Percentiles rank a stretch among this genome's conserved stretches.
Conservation (phyloP, 2,888 invertebrate species). For the Ctena decussata region DNA sequence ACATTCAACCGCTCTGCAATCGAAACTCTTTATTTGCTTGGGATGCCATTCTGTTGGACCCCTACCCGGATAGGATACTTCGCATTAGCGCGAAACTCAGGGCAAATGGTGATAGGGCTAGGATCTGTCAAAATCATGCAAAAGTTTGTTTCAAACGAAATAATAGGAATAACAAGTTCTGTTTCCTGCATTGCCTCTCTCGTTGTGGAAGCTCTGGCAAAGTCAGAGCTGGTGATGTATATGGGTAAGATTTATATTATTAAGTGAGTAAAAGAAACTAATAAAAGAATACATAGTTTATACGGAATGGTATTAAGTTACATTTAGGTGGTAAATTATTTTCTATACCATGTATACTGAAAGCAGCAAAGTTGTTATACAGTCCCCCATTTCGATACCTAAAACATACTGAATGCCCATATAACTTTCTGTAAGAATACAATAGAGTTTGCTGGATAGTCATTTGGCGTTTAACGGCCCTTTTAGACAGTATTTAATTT, state of each 20-base stretch:
- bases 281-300: too few species aligned
- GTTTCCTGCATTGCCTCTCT: constrained; percentile 19
- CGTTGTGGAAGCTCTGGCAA: constrained; percentile 35
- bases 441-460: too few species aligned
- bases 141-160: constrained; percentile 36
- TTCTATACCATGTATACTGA: too few species aligned
- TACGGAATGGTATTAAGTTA: too few species aligned
- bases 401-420: too few species aligned
- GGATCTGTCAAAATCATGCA: constrained; percentile 34
- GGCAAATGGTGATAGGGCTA: constrained; percentile 31
- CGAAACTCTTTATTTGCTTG: constrained; percentile 55
- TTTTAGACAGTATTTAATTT: too few species aligned
- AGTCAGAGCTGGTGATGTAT: constrained; percentile 21
- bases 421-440: too few species aligned
- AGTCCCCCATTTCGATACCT: too few species aligned
- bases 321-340: too few species aligned
- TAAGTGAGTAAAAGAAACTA: too few species aligned
- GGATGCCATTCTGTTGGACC: constrained; percentile 65
- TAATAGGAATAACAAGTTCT: constrained; percentile 36
- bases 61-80: constrained; percentile 53
- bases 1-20: constrained; percentile 3
- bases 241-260: neutral
- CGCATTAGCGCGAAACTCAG: constrained; percentile 1
- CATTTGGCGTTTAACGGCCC: too few species aligned
- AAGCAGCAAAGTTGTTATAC: too few species aligned